These are phyloP conservation scores for Leptestheria dahalacensis DNA, from an alignment of 1,140 invertebrate genomes.

Conservation along the genomic window DNA sequence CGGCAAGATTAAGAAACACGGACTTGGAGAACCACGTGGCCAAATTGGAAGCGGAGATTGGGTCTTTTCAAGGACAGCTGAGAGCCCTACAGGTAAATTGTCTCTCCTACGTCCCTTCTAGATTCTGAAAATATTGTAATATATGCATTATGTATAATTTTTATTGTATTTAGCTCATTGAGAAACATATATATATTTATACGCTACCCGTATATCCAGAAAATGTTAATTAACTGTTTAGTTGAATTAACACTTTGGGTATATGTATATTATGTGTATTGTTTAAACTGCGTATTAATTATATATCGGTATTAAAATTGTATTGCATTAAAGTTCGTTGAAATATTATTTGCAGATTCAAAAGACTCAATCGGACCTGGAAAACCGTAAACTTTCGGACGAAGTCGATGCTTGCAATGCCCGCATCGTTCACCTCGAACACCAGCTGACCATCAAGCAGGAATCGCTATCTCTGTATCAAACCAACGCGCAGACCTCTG, in stretches of 20 bases:
- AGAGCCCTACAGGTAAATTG: slow-evolving; percentile 8
- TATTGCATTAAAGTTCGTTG: background rate
- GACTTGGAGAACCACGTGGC: slow-evolving; percentile 8
- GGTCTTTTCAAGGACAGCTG: slow-evolving; percentile 2
- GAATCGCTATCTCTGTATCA: background rate
- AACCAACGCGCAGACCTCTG: background rate
- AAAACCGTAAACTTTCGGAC: slow-evolving; percentile 1
- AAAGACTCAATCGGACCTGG: background rate
- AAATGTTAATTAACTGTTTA: too few relatives aligned
- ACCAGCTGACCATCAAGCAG: slow-evolving; percentile 3
- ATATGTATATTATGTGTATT: too few relatives aligned
- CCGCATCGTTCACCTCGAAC: background rate
- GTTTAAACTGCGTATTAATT: too few relatives aligned
- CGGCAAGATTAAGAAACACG: background rate
- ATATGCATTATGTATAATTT: too few relatives aligned
- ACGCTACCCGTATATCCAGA: too few relatives aligned
- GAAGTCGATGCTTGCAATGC: slow-evolving; percentile 5
- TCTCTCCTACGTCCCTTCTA: too few relatives aligned
- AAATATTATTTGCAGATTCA: background rate
- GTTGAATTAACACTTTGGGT: too few relatives aligned
- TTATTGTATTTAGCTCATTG: too few relatives aligned
- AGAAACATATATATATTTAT: too few relatives aligned
- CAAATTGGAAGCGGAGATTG: slow-evolving; percentile 1
- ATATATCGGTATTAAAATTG: too few relatives aligned
- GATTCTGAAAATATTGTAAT: too few relatives aligned